Evolutionary conservation across 2,888 invertebrate species (phyloP).

Genomic region (Oscheius sp.): DNA sequence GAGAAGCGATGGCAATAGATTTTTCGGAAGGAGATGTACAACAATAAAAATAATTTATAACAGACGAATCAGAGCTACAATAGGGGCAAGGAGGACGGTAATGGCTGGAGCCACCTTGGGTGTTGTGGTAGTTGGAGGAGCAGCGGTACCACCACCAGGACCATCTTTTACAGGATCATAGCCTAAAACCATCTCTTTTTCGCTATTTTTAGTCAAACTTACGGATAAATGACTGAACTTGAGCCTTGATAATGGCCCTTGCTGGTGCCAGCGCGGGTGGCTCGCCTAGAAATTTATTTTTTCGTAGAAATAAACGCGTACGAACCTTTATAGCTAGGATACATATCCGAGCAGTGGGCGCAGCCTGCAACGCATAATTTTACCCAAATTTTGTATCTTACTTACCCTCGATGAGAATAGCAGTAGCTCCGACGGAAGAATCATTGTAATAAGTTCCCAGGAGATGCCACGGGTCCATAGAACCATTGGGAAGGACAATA

Average conservation of each 20-base stretch:
- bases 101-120: too few species aligned
- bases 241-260: slow-evolving; percentile 41
- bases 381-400: too few species aligned
- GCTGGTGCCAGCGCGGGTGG: slow-evolving; percentile 58
- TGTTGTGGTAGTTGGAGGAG: background rate
- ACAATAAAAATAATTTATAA: too few species aligned
- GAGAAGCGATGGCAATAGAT: too few species aligned
- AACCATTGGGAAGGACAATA: slow-evolving; percentile 66
- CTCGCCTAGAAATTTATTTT: slow-evolving; percentile 43
- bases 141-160: background rate
- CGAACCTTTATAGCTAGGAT: slow-evolving; percentile 50
- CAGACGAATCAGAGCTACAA: too few species aligned
- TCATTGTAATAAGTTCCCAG: slow-evolving; percentile 52
- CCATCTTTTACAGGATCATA: slow-evolving; percentile 25
- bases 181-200: background rate
- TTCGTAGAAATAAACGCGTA: too few species aligned
- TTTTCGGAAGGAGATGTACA: too few species aligned
- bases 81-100: too few species aligned
- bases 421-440: slow-evolving; percentile 14
- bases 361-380: slow-evolving; percentile 37
- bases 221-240: slow-evolving; percentile 26
- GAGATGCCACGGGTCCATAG: slow-evolving; percentile 67
- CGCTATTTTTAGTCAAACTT: background rate
- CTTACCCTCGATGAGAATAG: slow-evolving; percentile 50
- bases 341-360: slow-evolving; percentile 70